phyloP scores from a whole-genome alignment of 1,140 invertebrate species.

The Saccostrea echinata region DNA sequence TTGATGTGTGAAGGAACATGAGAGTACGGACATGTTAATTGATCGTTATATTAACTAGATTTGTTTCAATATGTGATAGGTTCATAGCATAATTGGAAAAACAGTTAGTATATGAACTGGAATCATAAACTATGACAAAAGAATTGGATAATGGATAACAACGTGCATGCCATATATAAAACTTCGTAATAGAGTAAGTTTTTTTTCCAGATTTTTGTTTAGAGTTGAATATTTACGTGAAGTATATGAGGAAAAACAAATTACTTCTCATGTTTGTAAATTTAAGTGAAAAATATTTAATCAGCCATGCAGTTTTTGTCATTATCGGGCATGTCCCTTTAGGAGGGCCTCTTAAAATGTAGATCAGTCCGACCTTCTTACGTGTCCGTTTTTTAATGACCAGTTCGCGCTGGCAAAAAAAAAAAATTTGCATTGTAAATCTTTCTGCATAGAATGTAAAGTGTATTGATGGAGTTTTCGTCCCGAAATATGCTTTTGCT shows the following conservation, averaged over 20 bases:
- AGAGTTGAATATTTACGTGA: not conserved
- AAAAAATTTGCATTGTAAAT: no score
- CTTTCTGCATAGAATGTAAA: no score
- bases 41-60: not conserved
- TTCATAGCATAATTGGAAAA: not conserved
- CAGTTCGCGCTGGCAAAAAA: no score
- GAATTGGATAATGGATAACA: not conserved
- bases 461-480: no score
- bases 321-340: not conserved
- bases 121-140: constrained; percentile 11
- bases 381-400: not conserved
- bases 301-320: not conserved
- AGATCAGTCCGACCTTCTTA: constrained; percentile 4
- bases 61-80: not conserved
- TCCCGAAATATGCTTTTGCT: no score
- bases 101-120: not conserved
- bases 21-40: not conserved
- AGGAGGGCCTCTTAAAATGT: not conserved
- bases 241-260: not conserved
- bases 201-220: not conserved
- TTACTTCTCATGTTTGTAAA: not conserved
- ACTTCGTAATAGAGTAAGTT: not conserved
- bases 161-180: not conserved
- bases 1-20: not conserved
- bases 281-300: not conserved